These are phyloP conservation scores for Uria aalge DNA, from an alignment of 2,113 vertebrate species.

Conservation along the genomic window DNA sequence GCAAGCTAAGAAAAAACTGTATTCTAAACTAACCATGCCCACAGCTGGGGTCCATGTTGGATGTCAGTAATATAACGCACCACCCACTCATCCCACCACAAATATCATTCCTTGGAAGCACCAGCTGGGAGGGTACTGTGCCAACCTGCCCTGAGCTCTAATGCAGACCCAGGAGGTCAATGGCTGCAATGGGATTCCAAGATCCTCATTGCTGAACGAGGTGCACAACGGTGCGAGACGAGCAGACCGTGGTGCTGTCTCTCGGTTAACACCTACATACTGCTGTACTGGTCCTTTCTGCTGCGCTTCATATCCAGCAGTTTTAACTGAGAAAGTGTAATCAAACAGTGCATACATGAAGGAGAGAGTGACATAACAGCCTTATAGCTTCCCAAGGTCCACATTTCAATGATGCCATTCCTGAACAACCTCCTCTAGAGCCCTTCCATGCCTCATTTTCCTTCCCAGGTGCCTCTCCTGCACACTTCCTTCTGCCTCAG, in stretches of 20 bases:
- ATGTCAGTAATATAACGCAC: background rate
- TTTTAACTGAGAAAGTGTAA: background rate
- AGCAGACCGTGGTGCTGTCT: background rate
- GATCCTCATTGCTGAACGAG: rapidly evolving
- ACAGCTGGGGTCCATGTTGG: background rate
- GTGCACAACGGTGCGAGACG: rapidly evolving
- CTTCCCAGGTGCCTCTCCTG: background rate
- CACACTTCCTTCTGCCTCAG: background rate
- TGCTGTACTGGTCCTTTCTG: background rate
- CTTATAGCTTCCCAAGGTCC: background rate
- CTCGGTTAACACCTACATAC: background rate
- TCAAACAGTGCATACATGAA: background rate
- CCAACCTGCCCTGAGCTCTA: background rate
- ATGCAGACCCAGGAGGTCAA: background rate
- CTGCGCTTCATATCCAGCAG: background rate
- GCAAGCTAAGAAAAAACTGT: background rate
- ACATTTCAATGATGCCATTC: background rate
- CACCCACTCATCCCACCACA: rapidly evolving
- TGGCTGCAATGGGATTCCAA: background rate
- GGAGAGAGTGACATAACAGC: background rate
- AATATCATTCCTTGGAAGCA: rapidly evolving
- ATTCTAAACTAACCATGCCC: background rate
- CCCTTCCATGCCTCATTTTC: background rate
- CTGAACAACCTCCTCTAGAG: background rate
- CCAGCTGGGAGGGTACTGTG: rapidly evolving